Base-by-base conservation (phyloP, 2,797 vertebrate species). In the Oreortyx pictus region DNA sequence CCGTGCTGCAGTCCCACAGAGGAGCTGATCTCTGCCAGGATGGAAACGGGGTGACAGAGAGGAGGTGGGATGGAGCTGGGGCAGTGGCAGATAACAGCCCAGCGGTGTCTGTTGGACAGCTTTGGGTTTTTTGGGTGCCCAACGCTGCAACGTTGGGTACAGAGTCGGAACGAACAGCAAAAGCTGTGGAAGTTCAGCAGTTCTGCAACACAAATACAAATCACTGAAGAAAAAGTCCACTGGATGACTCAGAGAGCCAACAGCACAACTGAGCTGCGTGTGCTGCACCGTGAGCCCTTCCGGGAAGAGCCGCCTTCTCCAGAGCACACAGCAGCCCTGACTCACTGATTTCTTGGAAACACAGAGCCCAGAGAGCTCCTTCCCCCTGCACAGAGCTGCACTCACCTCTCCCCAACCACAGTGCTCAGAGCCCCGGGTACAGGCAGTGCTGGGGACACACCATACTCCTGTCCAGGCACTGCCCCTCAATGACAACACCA, bases 281-380 rank as follows among this genome's bases (percentile, higher is more conserved):
- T 35, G 70, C 61, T 10, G 31, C 70, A 56, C 90, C 4, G 12
- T 3, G n/a, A 82, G 80, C 72, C 87, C 82, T 92, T 94, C 86
- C 67, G 20, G 93, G 84, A 93, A 88, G 89, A 87, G 86, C 90
- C 90, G 67, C 67, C 79, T 86, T 90, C 93, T 89, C 88, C 91
- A 92, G 68, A 93, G 56, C 56, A 71, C 47, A 19, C 29, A 76
- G 17, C 50, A 95, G 90, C 85, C 89, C 80, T 92, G 88, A 94
- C 87, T 95, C 93, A 93, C 59, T 77, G 66, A 39, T 3, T 88
- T 92, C 92, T 93, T 96, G 93, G 96, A 96, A 96, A 59, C 6
- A 33, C 2, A 0, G 62, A 88, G 75, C 81, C 82, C 83, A 83
- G 31, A 49, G 39, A 41, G 43, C 80, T 82, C 41, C 93, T 87